Evolutionary conservation across 2,113 vertebrate species (phyloP), one percentile per base, ranked within the genome.

Genomic region (Phoxinus phoxinus): DNA sequence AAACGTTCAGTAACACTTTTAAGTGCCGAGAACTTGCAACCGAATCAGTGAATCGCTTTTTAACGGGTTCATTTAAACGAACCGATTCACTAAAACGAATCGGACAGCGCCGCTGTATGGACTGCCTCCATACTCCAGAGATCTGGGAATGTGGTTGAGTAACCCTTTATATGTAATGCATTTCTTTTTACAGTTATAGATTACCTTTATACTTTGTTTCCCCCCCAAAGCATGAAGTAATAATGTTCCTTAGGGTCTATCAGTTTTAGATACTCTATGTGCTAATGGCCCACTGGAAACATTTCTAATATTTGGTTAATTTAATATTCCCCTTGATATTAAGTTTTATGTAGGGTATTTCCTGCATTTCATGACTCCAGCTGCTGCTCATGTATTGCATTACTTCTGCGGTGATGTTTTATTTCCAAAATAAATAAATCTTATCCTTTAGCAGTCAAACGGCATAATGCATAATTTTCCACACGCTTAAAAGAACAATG

Each of bases 331-430:
- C 25, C 23, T 80, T 44, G 78, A 63, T 23, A 19, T 25, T 46
- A 44, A 63, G 53, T 79, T 37, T 11, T 37, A 77, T 77, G 74
- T 3, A 78, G 35, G 56, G 37, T 21, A 63, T 46, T 80, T 63
- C 35, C 77, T 63, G 35, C 32, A 61, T 25, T 80, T 61, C 37
- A 41, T 7, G 6, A 17, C 44, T 37, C 27, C 48, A 56, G 74
- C 23, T 79, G 53, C 5, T n/a, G 12, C 37, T 59, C 56, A 25
- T 6, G n/a, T 61, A 17, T 61, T 44, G 35, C 32, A 25, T 79
- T 59, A 41, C 32, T 10, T 59, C 23, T 25, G 21, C 3, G 0
- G 35, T 41, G 19, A 23, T 41, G n/a, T 25, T 61, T 35, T 25
- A 41, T 61, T 25, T 15, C 10, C 23, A 23, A 2, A n/a, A 12